Evolutionary conservation across 2,113 vertebrate species (phyloP), one percentile per base, ranked within the genome.

Genomic region (Hemiprocne comata): DNA sequence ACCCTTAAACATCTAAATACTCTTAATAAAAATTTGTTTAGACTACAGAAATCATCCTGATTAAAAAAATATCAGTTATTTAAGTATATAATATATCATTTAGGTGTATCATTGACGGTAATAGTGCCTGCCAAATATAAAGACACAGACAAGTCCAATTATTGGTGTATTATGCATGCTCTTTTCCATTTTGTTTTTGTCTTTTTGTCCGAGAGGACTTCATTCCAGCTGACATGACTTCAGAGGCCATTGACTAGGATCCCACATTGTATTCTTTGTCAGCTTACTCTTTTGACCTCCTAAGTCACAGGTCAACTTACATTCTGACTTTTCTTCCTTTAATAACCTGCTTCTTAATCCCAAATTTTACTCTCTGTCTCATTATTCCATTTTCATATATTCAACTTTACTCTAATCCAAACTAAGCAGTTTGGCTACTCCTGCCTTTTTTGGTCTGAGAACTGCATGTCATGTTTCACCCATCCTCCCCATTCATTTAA

Each of bases 11-110:
- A 67, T 76, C 48, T 94, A 97, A 91, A 91, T 96, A 94, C 25
- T 67, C 19, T 50, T 94, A 97, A 93, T 46, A 95, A 72, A 58
- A 97, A 72, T 76, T 76, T 79, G 28, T 93, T 92, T 38, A 80
- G 44, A 90, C 86, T 87, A 88, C 28, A 76, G 46, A 81, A 92
- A 76, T 86, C 89, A 70, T 91, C 95, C 57, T 91, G 95, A 76
- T 89, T n/a, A 57, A 90, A 89, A 46, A 89, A 95, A 96, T 75
- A 90, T 78, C 46, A 84, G 65, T 91, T 23, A 61, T 70, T 87
- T 87, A 80, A 64, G 50, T 21, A 21, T 34, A 31, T 62, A 4
- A 13, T 83, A 17, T 46, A 42, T 86, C 1, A 87, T 96, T 85
- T 88, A 20, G 21, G 48, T 42, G 14, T 42, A 42, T 86, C 1